Evolutionary conservation across 2,888 invertebrate species (phyloP), one percentile per base, ranked within the genome.

Genomic region (Cheilosia urbana): DNA sequence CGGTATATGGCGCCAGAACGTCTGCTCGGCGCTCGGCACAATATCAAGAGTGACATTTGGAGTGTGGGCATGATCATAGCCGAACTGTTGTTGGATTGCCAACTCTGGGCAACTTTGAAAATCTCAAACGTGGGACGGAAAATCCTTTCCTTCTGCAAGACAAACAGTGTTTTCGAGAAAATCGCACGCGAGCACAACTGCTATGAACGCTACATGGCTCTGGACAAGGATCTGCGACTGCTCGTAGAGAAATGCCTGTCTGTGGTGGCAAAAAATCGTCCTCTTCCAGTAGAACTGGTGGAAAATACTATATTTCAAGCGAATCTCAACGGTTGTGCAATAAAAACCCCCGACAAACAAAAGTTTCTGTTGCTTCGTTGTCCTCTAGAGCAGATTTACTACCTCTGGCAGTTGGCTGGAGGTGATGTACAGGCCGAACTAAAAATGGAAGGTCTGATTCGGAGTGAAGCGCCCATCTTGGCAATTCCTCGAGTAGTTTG

Each of bases 361-460:
- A 90, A 55, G 88, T 91, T 76, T 90, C 93, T 55, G 30, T 89
- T 94, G 2, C 89, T 94, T 88, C 90, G 90, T 7, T 92, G 91
- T 62, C 94, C 95, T 13, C 93, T 98, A 87, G 95, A 96, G 85
- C 97, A 98, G 90, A 94, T 98, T 30, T 99, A 98, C 91, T 96
- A 98, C 91, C 95, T 98, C 92, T 99, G 99, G 99, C 97, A 97
- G 91, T 91, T 99, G 75, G 97, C 99, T 19, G 99, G 99, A 1
- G 98, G 98, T 0, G 98, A 99, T 93, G 96, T 98, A 69, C 96
- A 97, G 85, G 94, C 95, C 0, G 98, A 98, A 91, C 93, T 99
- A 40, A 97, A 97, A 90, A 97, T 97, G 90, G 97, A 98, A 91
- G 97, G 97, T 0, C 93, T 98, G 2, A 97, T 98, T 71, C 95